Evolutionary conservation across 1,140 invertebrate species (phyloP), one percentile per base, ranked within the genome.

Genomic region (Antheraea pernyi): DNA sequence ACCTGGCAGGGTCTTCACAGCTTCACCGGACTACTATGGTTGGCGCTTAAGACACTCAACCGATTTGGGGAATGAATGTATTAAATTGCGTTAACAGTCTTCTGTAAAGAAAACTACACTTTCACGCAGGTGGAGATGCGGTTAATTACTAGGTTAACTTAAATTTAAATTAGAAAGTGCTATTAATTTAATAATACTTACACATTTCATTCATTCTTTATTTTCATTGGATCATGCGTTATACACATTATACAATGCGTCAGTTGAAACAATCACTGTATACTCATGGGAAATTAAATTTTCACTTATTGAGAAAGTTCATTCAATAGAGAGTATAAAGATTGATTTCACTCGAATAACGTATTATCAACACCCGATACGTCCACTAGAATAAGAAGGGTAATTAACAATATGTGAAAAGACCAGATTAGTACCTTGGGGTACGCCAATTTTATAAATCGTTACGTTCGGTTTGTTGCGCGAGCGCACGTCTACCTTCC

Each of bases 121-220:
- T 30, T 30, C 22, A 42, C 39, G 39, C 39, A 42, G 39, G 11
- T 42, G 39, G 11, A 42, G 39, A 3, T 7, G 39, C 39, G 39
- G 3, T 9, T 9, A 9, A 3, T 42, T 42, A 42, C 39, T 42
- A 42, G 39, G 2, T 3, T 42, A 42, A 8, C 8, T 11, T 8
- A 42, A 42, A 42, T 53, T 53, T 16, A 16, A 53, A 53, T 53
- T 16, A 16, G 16, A 53, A 53, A 53, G 46, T 53, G 16, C 46
- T 53, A 13, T 13, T 53, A 53, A 53, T 53, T 63, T 11, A 63
- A 36, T 72, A 70, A 58, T 84, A 89, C 86, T 89, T 80, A 89
- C 86, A 87, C 79, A 86, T 87, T 64, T 89, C 85, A 77, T 87
- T 78, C 82, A 89, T 87, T 75, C 80, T 81, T 53, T 59, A 46